Conservation (phyloP, 2,888 invertebrate species). For the Slavum lentiscoides region DNA sequence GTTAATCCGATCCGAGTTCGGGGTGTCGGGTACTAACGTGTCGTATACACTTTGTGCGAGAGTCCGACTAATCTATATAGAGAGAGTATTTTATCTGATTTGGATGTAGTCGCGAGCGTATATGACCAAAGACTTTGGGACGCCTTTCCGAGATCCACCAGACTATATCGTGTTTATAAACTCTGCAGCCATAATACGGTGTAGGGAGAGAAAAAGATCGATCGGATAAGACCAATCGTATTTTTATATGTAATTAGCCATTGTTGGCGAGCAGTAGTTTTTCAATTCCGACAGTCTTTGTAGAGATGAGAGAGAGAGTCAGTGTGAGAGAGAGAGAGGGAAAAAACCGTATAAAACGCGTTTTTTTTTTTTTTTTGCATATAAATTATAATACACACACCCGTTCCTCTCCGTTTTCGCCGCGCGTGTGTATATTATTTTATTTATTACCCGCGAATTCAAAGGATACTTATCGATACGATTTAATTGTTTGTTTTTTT, state of each 20-base stretch:
- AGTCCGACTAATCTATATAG: conserved; percentile 40
- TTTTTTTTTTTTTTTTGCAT: conserved; percentile 9
- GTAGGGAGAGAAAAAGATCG: conserved; percentile 10
- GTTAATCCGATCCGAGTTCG: conserved; percentile 47
- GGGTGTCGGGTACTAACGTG: conserved; percentile 39
- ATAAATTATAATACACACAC: not conserved
- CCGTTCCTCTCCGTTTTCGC: too few relatives aligned
- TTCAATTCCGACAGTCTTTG: conserved; percentile 38
- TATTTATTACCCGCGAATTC: too few relatives aligned
- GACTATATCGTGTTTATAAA: not conserved
- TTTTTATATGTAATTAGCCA: conserved; percentile 51
- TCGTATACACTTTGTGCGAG: conserved; percentile 7
- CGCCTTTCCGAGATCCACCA: conserved; percentile 28
- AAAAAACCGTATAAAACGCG: not conserved
- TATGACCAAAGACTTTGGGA: conserved; percentile 41
- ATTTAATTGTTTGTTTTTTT: too few relatives aligned
- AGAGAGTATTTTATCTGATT: conserved; percentile 43
- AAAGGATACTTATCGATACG: too few relatives aligned
- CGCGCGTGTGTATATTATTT: too few relatives aligned
- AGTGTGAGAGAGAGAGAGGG: too few relatives aligned
- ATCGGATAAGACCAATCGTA: conserved; percentile 33
- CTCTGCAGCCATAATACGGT: too few relatives aligned
- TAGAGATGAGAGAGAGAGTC: not conserved
- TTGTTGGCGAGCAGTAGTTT: conserved; percentile 44
- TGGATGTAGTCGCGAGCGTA: conserved; percentile 23